Percentiles rank a stretch among this genome's conserved stretches.
phyloP scores from a whole-genome alignment of 64 coral and sea anemone genomes.

The Montipora capricornis region DNA sequence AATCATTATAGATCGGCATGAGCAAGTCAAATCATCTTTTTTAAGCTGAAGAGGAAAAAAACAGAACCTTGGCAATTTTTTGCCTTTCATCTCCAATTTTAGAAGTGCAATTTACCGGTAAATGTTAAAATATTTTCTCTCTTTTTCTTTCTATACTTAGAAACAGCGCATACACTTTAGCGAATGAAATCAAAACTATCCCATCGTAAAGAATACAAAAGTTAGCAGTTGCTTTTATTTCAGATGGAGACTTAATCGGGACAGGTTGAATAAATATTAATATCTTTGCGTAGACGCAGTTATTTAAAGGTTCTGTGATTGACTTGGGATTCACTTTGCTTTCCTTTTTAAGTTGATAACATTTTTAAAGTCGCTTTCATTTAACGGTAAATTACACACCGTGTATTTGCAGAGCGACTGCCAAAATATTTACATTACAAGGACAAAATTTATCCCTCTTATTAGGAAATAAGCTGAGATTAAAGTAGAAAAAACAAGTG shows the following conservation, averaged over 20 bases:
- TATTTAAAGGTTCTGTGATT: no score
- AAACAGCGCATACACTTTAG: no score
- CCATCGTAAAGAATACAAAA: no score
- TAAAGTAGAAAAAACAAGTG: conserved; percentile 22
- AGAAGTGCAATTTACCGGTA: no score
- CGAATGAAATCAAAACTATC: no score
- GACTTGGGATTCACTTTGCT: no score
- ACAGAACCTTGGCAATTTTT: not conserved
- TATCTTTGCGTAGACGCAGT: not conserved
- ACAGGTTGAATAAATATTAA: not conserved
- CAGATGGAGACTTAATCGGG: not conserved
- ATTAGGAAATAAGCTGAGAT: conserved; percentile 30
- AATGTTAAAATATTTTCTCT: no score
- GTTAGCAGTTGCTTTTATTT: not conserved
- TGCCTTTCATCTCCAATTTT: no score
- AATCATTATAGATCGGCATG: not conserved
- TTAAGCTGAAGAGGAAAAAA: not conserved
- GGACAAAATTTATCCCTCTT: conserved; percentile 18
- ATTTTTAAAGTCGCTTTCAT: not conserved
- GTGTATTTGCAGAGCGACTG: not conserved
- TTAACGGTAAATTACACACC: not conserved
- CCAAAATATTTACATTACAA: conserved; percentile 32
- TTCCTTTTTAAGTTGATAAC: not conserved
- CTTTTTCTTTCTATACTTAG: no score
- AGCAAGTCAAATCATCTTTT: not conserved